Base-by-base conservation (phyloP, 1,140 invertebrate species). In the Carcinoscorpius rotundicauda region DNA sequence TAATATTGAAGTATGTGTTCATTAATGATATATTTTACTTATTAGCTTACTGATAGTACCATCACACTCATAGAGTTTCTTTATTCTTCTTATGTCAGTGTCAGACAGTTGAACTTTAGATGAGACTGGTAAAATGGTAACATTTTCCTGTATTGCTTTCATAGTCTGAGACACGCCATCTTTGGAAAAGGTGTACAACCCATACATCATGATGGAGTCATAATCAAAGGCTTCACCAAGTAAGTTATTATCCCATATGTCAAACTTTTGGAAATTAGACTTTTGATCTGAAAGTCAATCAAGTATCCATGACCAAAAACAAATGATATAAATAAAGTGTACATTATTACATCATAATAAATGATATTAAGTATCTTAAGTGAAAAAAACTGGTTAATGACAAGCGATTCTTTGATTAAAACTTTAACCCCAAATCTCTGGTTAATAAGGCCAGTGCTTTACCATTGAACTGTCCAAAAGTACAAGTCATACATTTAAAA, bases 151-250 rank as follows among this genome's bases (percentile, higher is more conserved):
- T 55, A 6, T 77, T 1, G 76, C 72, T 11, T 72, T 68, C 58
- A 78, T 73, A 3, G 76, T 77, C 4, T 70, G 68, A 8, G 69
- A 72, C 3, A 52, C n/a, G 6, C 72, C 69, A 57, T 76, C 74
- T n/a, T 66, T 71, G n/a, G 72, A 71, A 66, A 76, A 76, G 48
- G 75, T 72, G 49, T 72, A 72, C 52, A 72, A 72, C 49, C 72
- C 72, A 62, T 78, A 78, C 53, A 78, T 75, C 75, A 78, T 75
- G 9, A 78, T 70, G 9, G 73, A 75, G 4, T 74, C 75, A 64
- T 76, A 76, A 66, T 78, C 77, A 56, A 78, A 71, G 5, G 62
- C 29, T 6, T 58, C 70, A 11, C 65, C 58, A 11, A 71, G 50
- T 52, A 56, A 60, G 8, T 71, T 67, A 8, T 71, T 60, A 10